Evolutionary conservation across 2,113 vertebrate genomes (phyloP).

Genomic region (Spheniscus mendiculus): DNA sequence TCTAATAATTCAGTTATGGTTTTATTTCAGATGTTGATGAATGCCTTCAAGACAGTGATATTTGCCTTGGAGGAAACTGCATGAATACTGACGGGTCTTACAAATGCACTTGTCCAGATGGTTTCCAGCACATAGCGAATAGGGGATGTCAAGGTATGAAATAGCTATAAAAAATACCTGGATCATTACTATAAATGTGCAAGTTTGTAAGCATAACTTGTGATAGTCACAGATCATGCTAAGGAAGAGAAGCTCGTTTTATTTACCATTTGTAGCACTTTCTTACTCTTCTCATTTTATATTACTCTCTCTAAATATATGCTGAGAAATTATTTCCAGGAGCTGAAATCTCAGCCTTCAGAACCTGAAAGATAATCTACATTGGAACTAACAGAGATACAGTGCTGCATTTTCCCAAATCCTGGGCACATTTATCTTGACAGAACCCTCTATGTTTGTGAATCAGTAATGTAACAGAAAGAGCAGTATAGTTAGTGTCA

Average conservation of each 20-base stretch:
- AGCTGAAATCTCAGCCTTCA: not conserved
- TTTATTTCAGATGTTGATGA: constrained; percentile 90
- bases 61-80: constrained; percentile 86
- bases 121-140: constrained; percentile 82
- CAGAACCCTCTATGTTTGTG: not conserved
- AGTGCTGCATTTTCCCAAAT: not conserved
- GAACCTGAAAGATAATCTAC: not conserved
- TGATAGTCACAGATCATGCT: not conserved
- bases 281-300: not conserved
- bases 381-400: not conserved
- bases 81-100: constrained; percentile 91
- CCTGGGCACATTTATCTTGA: not conserved
- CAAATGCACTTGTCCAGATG: constrained; percentile 85
- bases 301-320: not conserved
- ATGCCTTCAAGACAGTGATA: constrained; percentile 78
- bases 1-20: not conserved
- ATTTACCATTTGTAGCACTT: not conserved
- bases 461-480: not conserved
- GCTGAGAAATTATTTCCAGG: not conserved
- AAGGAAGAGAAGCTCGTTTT: not conserved
- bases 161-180: not conserved
- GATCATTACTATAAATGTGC: not conserved
- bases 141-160: constrained; percentile 87
- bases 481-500: not conserved
- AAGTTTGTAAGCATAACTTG: not conserved